phyloP scores from a whole-genome alignment of 2,113 vertebrate genomes.

The Grus americana region DNA sequence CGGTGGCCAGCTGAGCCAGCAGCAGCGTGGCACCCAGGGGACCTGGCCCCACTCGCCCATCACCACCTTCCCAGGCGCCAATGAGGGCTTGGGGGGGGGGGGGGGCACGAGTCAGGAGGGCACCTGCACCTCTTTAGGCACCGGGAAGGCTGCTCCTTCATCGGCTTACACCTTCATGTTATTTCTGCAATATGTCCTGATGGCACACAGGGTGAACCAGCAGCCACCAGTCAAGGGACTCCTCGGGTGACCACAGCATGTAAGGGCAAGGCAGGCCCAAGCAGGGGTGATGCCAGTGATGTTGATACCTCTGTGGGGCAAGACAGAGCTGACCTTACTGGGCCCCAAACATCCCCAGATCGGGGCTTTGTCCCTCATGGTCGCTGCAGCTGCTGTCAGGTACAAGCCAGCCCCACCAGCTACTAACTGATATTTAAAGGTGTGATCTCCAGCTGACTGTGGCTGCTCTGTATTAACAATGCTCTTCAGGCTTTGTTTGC shows the following conservation, averaged over 20 bases:
- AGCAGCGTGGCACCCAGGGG: accelerated
- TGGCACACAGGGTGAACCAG: not conserved
- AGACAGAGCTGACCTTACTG: not conserved
- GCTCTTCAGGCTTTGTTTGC: not conserved
- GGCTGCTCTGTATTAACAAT: accelerated
- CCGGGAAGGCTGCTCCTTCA: not conserved
- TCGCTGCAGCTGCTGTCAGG: not conserved
- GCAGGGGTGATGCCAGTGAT: not conserved
- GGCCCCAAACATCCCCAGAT: not conserved
- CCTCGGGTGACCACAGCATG: accelerated
- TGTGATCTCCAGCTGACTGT: not conserved
- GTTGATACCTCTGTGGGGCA: accelerated
- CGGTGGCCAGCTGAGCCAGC: not conserved
- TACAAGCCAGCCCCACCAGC: not conserved
- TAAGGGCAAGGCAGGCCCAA: not conserved
- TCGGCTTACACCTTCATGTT: accelerated
- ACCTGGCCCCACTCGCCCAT: not conserved
- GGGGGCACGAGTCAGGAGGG: accelerated
- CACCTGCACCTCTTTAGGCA: not conserved
- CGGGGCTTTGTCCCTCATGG: not conserved
- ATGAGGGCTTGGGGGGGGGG: not conserved
- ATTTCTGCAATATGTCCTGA: not conserved
- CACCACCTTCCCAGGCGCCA: accelerated
- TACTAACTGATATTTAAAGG: not conserved
- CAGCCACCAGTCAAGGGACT: not conserved